Evolutionary conservation across 2,888 invertebrate species (phyloP), one percentile per base, ranked within the genome.

Genomic region (Trichogramma dendrolimi): DNA sequence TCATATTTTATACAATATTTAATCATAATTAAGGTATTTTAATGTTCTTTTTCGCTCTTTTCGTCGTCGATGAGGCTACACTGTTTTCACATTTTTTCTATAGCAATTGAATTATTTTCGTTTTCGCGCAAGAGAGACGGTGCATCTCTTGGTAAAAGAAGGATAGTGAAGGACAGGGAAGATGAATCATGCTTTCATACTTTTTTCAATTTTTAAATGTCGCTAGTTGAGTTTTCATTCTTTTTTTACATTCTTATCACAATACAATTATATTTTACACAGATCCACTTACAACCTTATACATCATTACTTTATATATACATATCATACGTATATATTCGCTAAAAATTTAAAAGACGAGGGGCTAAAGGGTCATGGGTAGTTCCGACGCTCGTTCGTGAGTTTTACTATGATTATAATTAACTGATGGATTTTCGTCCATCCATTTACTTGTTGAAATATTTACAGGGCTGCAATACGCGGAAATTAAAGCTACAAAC

Each of bases 1-100:
- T 77, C 74, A 75, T 76, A 76, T 75, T 77, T 77, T 78, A 78
- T 78, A 78, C 77, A 78, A 77, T 78, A 78, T 73, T 27, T 78
- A 73, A 77, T 77, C 73, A 75, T 78, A 77, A 72, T 77, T 78
- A 78, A 78, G 77, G 73, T 77, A 76, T 76, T 77, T 77, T 77
- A 76, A 72, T 75, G 71, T 71, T 72, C 55, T 58, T 62, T 62
- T 27, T 46, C n/a, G 8, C n/a, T 46, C 10, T 46, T n/a, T 10
- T 44, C 60, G 58, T 60, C 63, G 60, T 66, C 63, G 61, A 66
- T 63, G 8, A 10, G n/a, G n/a, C 46, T 46, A 46, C n/a, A 46
- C n/a, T 10, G 8, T 46, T 46, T 46, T 46, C 46, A 3, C n/a
- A 10, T 46, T 46, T 46, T 46, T 8, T 46, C 46, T 46, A 10